A percentile compares a stretch with the other conserved stretches of the same genome.
Evolutionary conservation across 2,113 vertebrate species (phyloP).

Genomic region (Gulo gulo): DNA sequence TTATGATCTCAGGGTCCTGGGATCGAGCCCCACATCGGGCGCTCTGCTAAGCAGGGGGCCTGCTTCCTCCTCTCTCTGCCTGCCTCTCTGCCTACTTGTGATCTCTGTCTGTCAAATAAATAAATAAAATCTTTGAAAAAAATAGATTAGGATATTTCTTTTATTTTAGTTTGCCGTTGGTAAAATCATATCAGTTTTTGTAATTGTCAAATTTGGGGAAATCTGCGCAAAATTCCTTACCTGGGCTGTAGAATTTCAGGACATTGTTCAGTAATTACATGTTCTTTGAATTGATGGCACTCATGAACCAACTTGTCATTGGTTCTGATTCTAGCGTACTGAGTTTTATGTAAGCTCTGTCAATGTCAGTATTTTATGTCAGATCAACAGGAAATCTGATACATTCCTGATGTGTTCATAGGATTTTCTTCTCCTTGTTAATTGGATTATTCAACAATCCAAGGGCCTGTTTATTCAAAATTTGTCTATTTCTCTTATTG

Average conservation of each 20-base stretch:
- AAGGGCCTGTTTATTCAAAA: constrained; percentile 1
- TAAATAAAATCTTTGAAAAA: too few species aligned
- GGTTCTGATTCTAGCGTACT: background rate
- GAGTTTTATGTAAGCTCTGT: background rate
- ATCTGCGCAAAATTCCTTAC: background rate
- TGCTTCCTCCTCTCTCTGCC: too few species aligned
- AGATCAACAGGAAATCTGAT: background rate
- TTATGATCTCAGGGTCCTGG: too few species aligned
- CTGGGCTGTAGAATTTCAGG: background rate
- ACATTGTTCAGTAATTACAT: background rate
- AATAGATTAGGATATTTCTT: constrained; percentile 4
- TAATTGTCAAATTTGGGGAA: constrained; percentile 35
- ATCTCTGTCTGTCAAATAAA: too few species aligned
- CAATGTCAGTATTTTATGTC: constrained; percentile 9
- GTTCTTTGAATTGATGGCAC: constrained; percentile 21
- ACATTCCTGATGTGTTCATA: background rate
- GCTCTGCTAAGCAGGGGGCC: too few species aligned
- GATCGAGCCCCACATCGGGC: fast-evolving
- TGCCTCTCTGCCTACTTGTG: too few species aligned
- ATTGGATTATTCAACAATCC: background rate
- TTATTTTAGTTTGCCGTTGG: background rate
- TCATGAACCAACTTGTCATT: background rate
- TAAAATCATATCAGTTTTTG: constrained; percentile 12
- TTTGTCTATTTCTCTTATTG: background rate
- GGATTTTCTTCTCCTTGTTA: background rate